Evolutionary conservation across 2,888 invertebrate species (phyloP), one percentile per base, ranked within the genome.

Genomic region (Cheilosia soror): DNA sequence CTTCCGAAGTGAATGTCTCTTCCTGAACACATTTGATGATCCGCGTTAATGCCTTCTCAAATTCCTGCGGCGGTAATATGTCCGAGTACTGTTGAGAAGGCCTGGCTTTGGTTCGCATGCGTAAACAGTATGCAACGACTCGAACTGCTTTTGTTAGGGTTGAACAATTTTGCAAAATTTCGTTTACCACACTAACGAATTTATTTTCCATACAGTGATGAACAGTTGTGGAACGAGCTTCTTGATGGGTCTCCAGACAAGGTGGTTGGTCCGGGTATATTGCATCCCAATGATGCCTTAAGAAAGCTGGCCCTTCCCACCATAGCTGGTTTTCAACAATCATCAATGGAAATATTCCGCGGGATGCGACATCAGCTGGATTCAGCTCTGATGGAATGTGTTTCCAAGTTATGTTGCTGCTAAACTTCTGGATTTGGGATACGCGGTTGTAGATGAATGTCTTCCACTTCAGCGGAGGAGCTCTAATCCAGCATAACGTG

Each of bases 371-470:
- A 37, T 65, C 65, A 6, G 51, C 51, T n/a, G 51, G 37, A n/a
- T 65, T 65, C 11, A 13, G 37, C 37, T 72, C 44, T 20, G 47
- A 11, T 5, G 20, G 20, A 20, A 69, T 57, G 4, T 57, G 44
- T 20, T 20, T 20, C 20, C 20, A 20, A 20, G 20, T 20, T 20
- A 20, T 20, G 15, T 57, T 68, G 15, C 20, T 6, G 29, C 47
- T 40, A 27, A 60, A 60, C 13, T 20, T 20, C 20, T 20, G 20
- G 20, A 20, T 20, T 2, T 20, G 20, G 20, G 20, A 20, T 4
- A 68, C 68, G 5, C 68, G 42, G n/a, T 53, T 66, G 40, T 15
- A 37, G 40, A 69, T 55, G 20, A 57, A 57, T 40, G 58, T 71
- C 11, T 44, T 40, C 47, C 31, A 57, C 5, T 44, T 58, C 7